Evolutionary conservation across 2,888 invertebrate genomes (phyloP).

Genomic region (Plebejus melissa): DNA sequence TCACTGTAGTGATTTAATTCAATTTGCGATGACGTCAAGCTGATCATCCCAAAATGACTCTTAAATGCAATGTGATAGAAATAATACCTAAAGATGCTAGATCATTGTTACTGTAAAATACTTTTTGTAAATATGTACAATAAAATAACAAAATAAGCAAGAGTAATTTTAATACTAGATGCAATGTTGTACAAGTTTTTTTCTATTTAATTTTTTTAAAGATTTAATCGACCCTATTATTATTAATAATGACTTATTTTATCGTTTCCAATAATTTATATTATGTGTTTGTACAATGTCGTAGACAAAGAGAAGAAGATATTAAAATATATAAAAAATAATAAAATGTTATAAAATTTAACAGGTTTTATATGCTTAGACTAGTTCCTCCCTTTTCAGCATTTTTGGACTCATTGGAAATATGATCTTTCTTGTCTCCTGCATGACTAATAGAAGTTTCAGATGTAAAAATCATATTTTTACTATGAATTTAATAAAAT

Average conservation of each 20-base stretch:
- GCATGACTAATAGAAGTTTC: constrained; percentile 55
- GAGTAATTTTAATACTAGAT: constrained; percentile 72
- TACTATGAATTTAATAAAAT: neutral
- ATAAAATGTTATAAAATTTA: constrained; percentile 73
- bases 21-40: constrained; percentile 41
- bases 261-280: constrained; percentile 78
- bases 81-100: constrained; percentile 77
- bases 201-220: constrained; percentile 75
- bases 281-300: constrained; percentile 76
- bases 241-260: constrained; percentile 76
- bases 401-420: constrained; percentile 61
- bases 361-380: constrained; percentile 65
- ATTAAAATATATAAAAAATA: constrained; percentile 76
- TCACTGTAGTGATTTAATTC: constrained; percentile 38
- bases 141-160: constrained; percentile 69
- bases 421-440: constrained; percentile 56
- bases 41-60: constrained; percentile 41
- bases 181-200: constrained; percentile 74
- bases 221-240: constrained; percentile 77
- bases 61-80: constrained; percentile 72
- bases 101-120: constrained; percentile 78
- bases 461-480: constrained; percentile 31
- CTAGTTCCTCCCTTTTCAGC: constrained; percentile 52
- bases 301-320: constrained; percentile 68
- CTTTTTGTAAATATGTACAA: constrained; percentile 77